phyloP scores from a whole-genome alignment of 2,113 vertebrate species.

The Dasyprocta punctata region DNA sequence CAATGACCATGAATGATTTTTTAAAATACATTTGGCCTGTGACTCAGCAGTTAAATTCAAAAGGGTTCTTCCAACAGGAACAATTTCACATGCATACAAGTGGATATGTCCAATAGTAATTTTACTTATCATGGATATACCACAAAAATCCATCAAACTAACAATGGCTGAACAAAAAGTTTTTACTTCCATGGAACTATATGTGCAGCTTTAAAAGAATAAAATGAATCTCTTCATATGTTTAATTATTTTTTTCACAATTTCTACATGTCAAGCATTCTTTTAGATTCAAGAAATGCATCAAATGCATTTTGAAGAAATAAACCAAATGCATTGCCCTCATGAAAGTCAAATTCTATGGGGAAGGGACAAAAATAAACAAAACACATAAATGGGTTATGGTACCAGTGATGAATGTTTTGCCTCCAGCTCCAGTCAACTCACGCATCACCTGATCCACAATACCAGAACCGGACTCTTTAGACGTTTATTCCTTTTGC shows the following conservation, averaged over 20 bases:
- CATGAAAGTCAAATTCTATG: background rate
- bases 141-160: background rate
- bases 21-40: background rate
- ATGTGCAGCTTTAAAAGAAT: background rate
- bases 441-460: background rate
- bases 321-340: no score
- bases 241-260: background rate
- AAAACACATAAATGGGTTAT: no score
- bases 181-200: no score
- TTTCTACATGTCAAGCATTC: background rate
- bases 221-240: background rate
- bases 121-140: background rate
- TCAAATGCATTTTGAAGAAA: background rate
- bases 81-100: no score
- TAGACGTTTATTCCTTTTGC: background rate
- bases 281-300: background rate
- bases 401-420: rapidly evolving
- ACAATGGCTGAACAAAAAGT: no score
- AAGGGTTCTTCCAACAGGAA: no score
- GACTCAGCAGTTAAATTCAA: background rate
- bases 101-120: background rate
- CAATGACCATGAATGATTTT: background rate
- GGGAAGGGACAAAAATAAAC: background rate
- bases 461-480: rapidly evolving
- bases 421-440: background rate